Percentiles rank a stretch among this genome's conserved stretches.
Evolutionary conservation across 1,140 invertebrate species (phyloP).

Genomic region (Aphelinus certus): DNA sequence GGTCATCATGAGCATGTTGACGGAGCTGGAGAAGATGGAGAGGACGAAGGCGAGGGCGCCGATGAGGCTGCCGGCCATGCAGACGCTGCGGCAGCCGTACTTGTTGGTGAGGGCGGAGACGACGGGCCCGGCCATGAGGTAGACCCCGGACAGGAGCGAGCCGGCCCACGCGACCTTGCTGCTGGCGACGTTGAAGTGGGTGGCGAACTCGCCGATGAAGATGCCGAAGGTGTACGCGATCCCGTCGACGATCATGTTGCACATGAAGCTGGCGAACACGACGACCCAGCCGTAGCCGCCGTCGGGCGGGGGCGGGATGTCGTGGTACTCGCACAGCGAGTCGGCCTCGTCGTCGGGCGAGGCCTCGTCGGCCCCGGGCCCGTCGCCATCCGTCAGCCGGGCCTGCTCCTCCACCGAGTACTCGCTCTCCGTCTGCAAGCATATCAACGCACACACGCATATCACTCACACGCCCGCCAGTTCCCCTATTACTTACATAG

Average conservation of each 20-base stretch:
- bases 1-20: conserved; percentile 90
- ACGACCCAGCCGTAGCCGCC: conserved; percentile 93
- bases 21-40: conserved; percentile 85
- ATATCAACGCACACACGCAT: too few species aligned
- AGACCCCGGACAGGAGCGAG: conserved; percentile 91
- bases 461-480: too few species aligned
- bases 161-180: conserved; percentile 94
- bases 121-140: conserved; percentile 90
- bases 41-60: conserved; percentile 87
- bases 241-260: conserved; percentile 98
- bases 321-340: conserved; percentile 76
- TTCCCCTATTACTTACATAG: too few species aligned
- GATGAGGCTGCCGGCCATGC: conserved; percentile 88
- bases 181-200: conserved; percentile 85
- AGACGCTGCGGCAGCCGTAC: conserved; percentile 92
- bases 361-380: conserved; percentile 64
- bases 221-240: conserved; percentile 94
- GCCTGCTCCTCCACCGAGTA: conserved; percentile 82
- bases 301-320: conserved; percentile 84
- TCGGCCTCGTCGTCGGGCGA: conserved; percentile 78
- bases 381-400: conserved; percentile 70
- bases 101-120: conserved; percentile 96
- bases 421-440: conserved; percentile 83
- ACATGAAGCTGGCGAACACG: conserved; percentile 95
- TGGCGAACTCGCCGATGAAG: conserved; percentile 84